Evolutionary conservation across 92 coral and sea anemone species (phyloP).

Genomic region (Bergia puertoricense): DNA sequence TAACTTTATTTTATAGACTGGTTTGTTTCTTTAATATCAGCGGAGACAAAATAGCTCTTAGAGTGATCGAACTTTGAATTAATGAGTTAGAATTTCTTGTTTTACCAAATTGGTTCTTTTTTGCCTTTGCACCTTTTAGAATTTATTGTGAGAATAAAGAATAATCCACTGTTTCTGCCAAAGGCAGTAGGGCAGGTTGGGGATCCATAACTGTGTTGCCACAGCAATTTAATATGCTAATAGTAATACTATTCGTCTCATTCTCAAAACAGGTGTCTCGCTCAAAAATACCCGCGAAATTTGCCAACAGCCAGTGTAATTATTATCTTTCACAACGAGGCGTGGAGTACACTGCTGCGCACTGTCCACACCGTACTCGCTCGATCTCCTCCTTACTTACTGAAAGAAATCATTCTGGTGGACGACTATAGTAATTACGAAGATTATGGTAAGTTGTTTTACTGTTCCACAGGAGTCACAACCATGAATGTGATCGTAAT

Average conservation of each 20-base stretch:
- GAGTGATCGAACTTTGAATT: background rate
- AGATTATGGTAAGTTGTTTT: slow-evolving; percentile 61
- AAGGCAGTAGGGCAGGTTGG: background rate
- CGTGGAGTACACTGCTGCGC: slow-evolving; percentile 93
- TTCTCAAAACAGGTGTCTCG: slow-evolving; percentile 68
- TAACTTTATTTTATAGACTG: background rate
- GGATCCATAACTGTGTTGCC: background rate
- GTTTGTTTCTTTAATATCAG: background rate
- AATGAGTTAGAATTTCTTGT: background rate
- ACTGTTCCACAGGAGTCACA: no score
- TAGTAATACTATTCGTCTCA: background rate
- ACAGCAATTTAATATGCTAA: background rate
- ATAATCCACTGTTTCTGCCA: background rate
- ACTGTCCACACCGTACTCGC: slow-evolving; percentile 92
- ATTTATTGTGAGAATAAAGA: background rate
- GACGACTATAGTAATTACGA: slow-evolving; percentile 85
- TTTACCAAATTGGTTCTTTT: background rate
- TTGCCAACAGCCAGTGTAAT: slow-evolving; percentile 93
- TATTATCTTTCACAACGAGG: slow-evolving; percentile 95
- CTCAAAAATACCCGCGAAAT: slow-evolving; percentile 64
- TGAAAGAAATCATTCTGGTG: slow-evolving; percentile 85
- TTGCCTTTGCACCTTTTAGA: background rate
- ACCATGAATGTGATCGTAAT: no score
- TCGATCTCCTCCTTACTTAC: slow-evolving; percentile 82
- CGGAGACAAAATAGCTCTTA: background rate